These are phyloP conservation scores for Drosophila parthenogenetica DNA, from an alignment of 2,888 invertebrate species.

Conservation along the genomic window DNA sequence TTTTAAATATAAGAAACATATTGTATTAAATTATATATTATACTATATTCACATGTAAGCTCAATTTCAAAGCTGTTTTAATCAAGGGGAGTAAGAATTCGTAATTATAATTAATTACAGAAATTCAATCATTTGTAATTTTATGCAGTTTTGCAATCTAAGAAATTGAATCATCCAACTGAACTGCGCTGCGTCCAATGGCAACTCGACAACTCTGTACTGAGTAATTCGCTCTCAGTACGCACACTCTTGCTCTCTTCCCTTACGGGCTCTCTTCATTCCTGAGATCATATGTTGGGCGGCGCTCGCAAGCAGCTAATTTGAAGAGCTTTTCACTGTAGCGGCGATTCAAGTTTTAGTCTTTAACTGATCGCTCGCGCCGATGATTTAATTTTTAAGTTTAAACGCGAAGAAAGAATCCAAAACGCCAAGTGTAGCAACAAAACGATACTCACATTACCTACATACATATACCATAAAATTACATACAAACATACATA, in stretches of 20 bases:
- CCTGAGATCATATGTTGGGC: slow-evolving; percentile 35
- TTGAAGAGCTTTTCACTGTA: slow-evolving; percentile 55
- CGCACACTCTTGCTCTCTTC: slow-evolving; percentile 1
- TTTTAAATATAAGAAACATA: slow-evolving; percentile 51
- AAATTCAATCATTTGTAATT: neutral
- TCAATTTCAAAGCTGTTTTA: slow-evolving; percentile 15
- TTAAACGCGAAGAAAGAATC: slow-evolving; percentile 63
- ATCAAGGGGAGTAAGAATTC: neutral
- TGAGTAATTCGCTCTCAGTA: slow-evolving; percentile 11
- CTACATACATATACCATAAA: slow-evolving; percentile 33
- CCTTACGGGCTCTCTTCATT: neutral
- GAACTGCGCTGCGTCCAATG: neutral
- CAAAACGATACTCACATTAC: slow-evolving; percentile 67
- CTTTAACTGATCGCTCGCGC: slow-evolving; percentile 84
- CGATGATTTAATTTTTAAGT: slow-evolving; percentile 85
- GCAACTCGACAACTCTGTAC: slow-evolving; percentile 47
- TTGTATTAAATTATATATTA: slow-evolving; percentile 61
- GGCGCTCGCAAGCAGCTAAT: slow-evolving; percentile 12
- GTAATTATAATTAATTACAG: neutral
- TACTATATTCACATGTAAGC: slow-evolving; percentile 52
- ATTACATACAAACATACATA: slow-evolving; percentile 51
- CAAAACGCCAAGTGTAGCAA: slow-evolving; percentile 56
- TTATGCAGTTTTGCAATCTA: slow-evolving; percentile 1
- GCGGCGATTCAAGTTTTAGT: slow-evolving; percentile 78
- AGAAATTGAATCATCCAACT: slow-evolving; percentile 11